These are phyloP conservation scores for Erynnis tages DNA, from an alignment of 2,888 invertebrate species.

Conservation along the genomic window DNA sequence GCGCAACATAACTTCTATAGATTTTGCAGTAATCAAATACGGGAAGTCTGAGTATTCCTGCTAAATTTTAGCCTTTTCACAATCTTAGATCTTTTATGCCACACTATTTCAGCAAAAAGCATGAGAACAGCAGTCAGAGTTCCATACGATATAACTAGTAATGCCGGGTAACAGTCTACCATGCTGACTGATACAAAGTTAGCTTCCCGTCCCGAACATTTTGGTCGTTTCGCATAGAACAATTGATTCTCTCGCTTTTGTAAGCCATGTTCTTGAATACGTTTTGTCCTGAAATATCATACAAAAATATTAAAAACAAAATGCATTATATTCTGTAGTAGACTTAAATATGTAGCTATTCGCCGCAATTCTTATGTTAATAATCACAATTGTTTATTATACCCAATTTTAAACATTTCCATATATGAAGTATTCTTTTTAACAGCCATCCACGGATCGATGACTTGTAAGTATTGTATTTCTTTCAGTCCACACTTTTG, in stretches of 20 bases:
- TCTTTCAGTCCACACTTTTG: slow-evolving; percentile 87
- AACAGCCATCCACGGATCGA: slow-evolving; percentile 84
- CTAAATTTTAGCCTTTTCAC: background rate
- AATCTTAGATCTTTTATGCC: slow-evolving; percentile 41
- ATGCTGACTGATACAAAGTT: slow-evolving; percentile 85
- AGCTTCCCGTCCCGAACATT: slow-evolving; percentile 81
- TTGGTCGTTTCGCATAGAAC: slow-evolving; percentile 84
- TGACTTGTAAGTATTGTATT: slow-evolving; percentile 83
- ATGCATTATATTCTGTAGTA: too few relatives aligned
- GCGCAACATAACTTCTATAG: too few relatives aligned
- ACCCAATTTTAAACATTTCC: slow-evolving; percentile 85
- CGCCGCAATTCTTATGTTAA: background rate
- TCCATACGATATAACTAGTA: slow-evolving; percentile 63
- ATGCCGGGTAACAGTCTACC: slow-evolving; percentile 80
- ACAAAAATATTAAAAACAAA: background rate
- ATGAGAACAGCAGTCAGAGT: slow-evolving; percentile 46
- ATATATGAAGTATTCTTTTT: slow-evolving; percentile 83
- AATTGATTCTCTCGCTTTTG: slow-evolving; percentile 81
- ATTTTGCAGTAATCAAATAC: background rate
- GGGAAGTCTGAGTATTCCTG: too few relatives aligned
- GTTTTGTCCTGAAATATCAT: slow-evolving; percentile 55
- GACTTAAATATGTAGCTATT: too few relatives aligned
- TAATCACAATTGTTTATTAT: background rate
- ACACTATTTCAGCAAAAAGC: slow-evolving; percentile 49
- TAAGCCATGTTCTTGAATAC: slow-evolving; percentile 76